Evolutionary conservation across 2,113 vertebrate species (phyloP).

Genomic region (Promerops cafer): DNA sequence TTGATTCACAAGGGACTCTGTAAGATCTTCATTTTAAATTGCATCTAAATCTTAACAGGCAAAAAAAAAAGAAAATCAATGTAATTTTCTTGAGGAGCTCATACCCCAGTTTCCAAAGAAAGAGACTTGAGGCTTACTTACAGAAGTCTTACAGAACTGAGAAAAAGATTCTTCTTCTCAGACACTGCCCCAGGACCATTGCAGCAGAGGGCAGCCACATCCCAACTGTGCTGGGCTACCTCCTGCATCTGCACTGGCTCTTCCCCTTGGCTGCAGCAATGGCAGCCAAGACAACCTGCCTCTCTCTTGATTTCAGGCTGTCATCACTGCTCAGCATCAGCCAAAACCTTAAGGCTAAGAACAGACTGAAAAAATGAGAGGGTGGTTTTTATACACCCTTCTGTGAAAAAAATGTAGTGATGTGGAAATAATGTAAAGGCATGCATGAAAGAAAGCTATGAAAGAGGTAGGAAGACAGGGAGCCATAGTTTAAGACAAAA

Average conservation of each 20-base stretch:
- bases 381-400: neutral
- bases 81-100: neutral
- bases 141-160: neutral
- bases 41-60: neutral
- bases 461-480: neutral
- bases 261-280: neutral
- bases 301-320: neutral
- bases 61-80: neutral
- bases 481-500: neutral
- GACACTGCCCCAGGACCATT: neutral
- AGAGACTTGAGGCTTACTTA: neutral
- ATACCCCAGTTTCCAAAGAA: neutral
- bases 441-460: neutral
- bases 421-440: neutral
- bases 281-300: neutral
- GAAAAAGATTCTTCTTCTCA: neutral
- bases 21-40: neutral
- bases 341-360: neutral
- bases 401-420: neutral
- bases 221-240: accelerated
- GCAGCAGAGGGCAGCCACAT: neutral
- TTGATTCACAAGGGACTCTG: neutral
- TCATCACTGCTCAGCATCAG: neutral
- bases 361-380: neutral
- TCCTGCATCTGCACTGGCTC: neutral